Percentiles rank a stretch among this genome's conserved stretches.
phyloP scores from a whole-genome alignment of 23 tunicate species.

The Styela clava region DNA sequence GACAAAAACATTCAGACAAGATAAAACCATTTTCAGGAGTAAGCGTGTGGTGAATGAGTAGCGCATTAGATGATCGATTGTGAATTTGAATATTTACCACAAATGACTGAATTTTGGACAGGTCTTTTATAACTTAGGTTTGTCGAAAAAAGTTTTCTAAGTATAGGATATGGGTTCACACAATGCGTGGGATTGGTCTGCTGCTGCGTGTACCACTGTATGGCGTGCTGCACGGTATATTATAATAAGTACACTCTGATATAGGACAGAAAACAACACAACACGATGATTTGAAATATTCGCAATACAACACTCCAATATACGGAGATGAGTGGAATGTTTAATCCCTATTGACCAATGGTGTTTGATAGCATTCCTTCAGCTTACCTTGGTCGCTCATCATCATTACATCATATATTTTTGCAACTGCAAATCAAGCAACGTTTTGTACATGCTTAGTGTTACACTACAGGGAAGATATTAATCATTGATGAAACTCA shows the following conservation, averaged over 20 bases:
- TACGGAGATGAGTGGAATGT: neutral
- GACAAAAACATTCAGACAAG: neutral
- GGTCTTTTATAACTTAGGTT: too few relatives aligned
- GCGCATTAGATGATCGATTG: too few relatives aligned
- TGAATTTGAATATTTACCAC: too few relatives aligned
- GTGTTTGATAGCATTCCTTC: constrained; percentile 20
- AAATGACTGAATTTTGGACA: too few relatives aligned
- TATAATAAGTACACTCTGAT: too few relatives aligned
- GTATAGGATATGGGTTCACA: too few relatives aligned
- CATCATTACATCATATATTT: constrained; percentile 6
- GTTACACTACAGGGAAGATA: neutral
- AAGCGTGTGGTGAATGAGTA: too few relatives aligned
- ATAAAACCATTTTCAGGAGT: too few relatives aligned
- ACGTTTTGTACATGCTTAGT: neutral
- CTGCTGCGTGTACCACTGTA: too few relatives aligned
- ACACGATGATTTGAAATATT: neutral
- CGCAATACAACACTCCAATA: neutral
- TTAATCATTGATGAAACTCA: neutral
- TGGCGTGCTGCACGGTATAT: too few relatives aligned
- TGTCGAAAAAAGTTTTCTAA: too few relatives aligned
- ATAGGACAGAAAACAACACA: neutral
- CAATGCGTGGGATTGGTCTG: too few relatives aligned
- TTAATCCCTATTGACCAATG: neutral
- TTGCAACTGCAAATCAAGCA: constrained; percentile 28
- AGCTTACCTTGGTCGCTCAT: constrained; percentile 40